A percentile compares a stretch with the other conserved stretches of the same genome.
Conservation (phyloP, 2,888 invertebrate species). For the Dinocampus coccinellae region DNA sequence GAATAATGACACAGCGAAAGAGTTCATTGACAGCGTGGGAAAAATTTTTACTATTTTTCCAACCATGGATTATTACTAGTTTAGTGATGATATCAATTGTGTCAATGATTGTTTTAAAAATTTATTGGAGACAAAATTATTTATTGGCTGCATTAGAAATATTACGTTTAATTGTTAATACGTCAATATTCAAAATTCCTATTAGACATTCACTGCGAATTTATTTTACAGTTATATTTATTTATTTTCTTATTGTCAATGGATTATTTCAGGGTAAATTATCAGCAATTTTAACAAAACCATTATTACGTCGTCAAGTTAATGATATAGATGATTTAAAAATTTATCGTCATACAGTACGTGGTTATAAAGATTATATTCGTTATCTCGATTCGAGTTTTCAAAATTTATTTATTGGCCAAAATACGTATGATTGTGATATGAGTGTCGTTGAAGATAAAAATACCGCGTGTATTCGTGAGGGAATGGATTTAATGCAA, state of each 20-base stretch:
- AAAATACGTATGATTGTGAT: not conserved
- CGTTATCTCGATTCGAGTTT: not conserved
- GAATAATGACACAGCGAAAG: not conserved
- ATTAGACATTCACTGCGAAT: not conserved
- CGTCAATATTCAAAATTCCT: not conserved
- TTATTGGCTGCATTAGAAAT: not conserved
- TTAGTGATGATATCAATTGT: not conserved
- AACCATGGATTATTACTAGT: not conserved
- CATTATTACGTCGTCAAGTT: not conserved
- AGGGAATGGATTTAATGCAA: not conserved
- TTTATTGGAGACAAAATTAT: not conserved
- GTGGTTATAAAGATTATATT: conserved; percentile 4
- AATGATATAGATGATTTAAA: conserved; percentile 34
- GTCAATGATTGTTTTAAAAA: not conserved
- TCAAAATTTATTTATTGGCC: not conserved
- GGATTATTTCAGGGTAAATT: not conserved
- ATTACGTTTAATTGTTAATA: not conserved
- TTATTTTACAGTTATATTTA: not conserved
- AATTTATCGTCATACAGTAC: not conserved
- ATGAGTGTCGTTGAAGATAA: not conserved
- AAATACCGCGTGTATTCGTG: not conserved
- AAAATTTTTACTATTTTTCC: not conserved
- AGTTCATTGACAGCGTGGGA: not conserved
- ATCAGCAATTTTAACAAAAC: not conserved
- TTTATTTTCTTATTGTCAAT: not conserved